Evolutionary conservation across 1,140 invertebrate genomes (phyloP), one percentile per base, ranked within the genome.

Genomic region (Hyposmocoma kahamanoa): DNA sequence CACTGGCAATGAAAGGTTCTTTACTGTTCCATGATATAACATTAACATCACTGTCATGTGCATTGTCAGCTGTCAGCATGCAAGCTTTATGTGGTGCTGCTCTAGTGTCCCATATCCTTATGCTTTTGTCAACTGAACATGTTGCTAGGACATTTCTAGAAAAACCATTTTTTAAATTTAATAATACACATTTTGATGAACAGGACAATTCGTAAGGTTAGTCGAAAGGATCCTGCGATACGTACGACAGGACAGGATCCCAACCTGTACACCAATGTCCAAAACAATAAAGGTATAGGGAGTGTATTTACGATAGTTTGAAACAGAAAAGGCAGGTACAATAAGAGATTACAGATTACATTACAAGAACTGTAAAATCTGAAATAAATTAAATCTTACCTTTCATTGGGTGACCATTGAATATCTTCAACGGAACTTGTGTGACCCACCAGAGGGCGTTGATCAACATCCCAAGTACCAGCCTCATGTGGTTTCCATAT

Each of bases 321-420:
- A n/a, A n/a, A n/a, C n/a, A n/a, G n/a, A n/a, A n/a, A n/a, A n/a
- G n/a, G n/a, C n/a, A n/a, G n/a, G n/a, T n/a, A n/a, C n/a, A n/a
- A n/a, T n/a, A n/a, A n/a, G n/a, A n/a, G n/a, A n/a, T n/a, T n/a
- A n/a, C n/a, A n/a, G n/a, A n/a, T n/a, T n/a, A n/a, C n/a, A n/a
- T n/a, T n/a, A n/a, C n/a, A n/a, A n/a, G n/a, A n/a, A n/a, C n/a
- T n/a, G n/a, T n/a, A 22, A 42, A 42, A 39, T 51, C 9, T 22
- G 5, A 15, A n/a, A n/a, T n/a, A n/a, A n/a, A n/a, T n/a, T n/a
- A n/a, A n/a, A 41, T 20, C 18, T 55, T 67, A 87, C 70, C 84
- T 89, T 88, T 99, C 98, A 87, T 93, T 98, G 2, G 97, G 97
- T 52, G 97, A 99, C 98, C 98, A 99, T 69, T 99, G 97, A 50